Conservation (phyloP, 2,888 invertebrate genomes). For the Drosophila tripunctata region DNA sequence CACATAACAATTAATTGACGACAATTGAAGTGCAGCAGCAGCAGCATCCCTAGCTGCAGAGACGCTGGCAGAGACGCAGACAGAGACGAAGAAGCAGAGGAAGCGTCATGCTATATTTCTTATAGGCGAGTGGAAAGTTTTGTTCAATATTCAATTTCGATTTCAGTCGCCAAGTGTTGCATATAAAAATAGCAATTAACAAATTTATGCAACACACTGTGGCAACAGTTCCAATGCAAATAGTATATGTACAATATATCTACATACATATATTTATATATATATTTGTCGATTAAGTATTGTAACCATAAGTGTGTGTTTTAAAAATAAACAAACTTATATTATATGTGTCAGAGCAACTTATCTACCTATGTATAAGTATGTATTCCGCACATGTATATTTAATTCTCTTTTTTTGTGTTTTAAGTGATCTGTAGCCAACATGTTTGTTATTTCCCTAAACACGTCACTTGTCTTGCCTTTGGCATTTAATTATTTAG, state of each 20-base stretch:
- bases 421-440: constrained; percentile 53
- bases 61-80: background rate
- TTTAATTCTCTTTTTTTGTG: constrained; percentile 11
- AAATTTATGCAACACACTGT: constrained; percentile 69
- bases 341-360: constrained; percentile 2
- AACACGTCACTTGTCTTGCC: constrained; percentile 31
- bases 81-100: constrained; percentile 6
- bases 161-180: constrained; percentile 54
- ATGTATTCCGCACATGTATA: background rate
- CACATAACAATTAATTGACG: constrained; percentile 65
- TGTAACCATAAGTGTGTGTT: constrained; percentile 35
- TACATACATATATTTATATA: background rate
- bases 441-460: constrained; percentile 47
- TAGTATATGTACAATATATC: background rate
- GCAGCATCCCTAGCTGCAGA: background rate
- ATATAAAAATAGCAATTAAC: constrained; percentile 75
- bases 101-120: constrained; percentile 46
- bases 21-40: constrained; percentile 67
- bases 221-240: constrained; percentile 25
- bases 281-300: constrained; percentile 6
- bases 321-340: constrained; percentile 47
- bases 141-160: constrained; percentile 53
- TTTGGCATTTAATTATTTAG: constrained; percentile 33
- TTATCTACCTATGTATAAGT: constrained; percentile 3
- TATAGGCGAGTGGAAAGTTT: constrained; percentile 73